These are phyloP conservation scores for Torymus aiolomorphi DNA, from an alignment of 2,888 invertebrate genomes.

Conservation along the genomic window DNA sequence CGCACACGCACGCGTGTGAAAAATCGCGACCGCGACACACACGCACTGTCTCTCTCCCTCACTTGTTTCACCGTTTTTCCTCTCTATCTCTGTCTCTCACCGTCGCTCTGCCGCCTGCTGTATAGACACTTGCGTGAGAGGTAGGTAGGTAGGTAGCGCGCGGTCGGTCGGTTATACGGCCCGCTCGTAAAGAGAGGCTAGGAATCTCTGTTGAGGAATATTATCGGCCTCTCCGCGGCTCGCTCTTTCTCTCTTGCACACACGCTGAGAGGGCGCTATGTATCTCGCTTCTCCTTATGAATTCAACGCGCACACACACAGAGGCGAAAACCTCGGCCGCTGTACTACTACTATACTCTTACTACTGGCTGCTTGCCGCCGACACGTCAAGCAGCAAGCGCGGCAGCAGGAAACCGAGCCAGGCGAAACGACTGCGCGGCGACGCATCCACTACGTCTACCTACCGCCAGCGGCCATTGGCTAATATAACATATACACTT, in stretches of 20 bases:
- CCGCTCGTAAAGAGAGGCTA: conserved; percentile 49
- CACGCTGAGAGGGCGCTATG: neutral
- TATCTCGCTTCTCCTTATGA: neutral
- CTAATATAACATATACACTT: conserved; percentile 17
- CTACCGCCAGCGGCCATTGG: conserved; percentile 34
- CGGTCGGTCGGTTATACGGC: neutral
- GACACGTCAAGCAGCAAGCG: neutral
- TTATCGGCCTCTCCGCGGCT: conserved; percentile 26
- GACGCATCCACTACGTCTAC: conserved; percentile 5
- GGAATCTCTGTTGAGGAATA: conserved; percentile 41
- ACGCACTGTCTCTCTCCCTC: neutral
- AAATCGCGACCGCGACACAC: neutral
- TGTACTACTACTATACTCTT: neutral
- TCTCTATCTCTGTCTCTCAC: neutral
- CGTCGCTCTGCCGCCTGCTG: no score
- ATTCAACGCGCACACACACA: no score
- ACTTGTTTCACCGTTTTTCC: no score
- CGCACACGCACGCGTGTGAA: no score
- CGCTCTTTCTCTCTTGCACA: conserved; percentile 7
- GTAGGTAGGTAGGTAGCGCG: no score
- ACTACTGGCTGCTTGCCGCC: conserved; percentile 1
- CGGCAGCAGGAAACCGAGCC: conserved; percentile 33
- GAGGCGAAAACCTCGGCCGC: neutral
- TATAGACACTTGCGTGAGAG: no score
- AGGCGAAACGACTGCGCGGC: conserved; percentile 35